phyloP scores from a whole-genome alignment of 2,888 invertebrate species.

The Adelognathus sp. region DNA sequence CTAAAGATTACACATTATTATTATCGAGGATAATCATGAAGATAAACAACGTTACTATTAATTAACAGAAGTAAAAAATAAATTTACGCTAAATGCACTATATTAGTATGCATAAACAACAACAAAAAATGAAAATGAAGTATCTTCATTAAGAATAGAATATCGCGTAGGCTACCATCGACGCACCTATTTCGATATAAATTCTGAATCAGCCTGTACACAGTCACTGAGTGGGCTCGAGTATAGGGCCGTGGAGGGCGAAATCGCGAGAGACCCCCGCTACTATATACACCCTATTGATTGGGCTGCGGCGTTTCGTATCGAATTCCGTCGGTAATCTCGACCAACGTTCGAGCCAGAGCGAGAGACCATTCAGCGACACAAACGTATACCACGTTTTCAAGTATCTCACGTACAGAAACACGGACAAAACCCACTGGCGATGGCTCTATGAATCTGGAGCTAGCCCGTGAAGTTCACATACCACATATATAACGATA shows the following conservation, averaged over 20 bases:
- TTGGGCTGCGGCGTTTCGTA: slow-evolving; percentile 78
- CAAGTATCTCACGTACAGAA: slow-evolving; percentile 37
- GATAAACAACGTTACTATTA: no score
- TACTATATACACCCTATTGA: slow-evolving; percentile 77
- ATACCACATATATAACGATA: slow-evolving; percentile 39
- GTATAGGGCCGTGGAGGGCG: slow-evolving; percentile 21
- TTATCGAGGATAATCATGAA: no score
- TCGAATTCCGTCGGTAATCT: slow-evolving; percentile 73
- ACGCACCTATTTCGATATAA: no score
- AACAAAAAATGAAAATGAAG: neutral
- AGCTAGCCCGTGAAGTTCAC: slow-evolving; percentile 16
- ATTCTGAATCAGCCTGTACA: no score
- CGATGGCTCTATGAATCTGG: slow-evolving; percentile 9
- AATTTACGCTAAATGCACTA: neutral
- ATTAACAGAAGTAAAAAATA: no score
- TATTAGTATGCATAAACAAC: neutral
- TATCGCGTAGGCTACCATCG: no score
- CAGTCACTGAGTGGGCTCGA: neutral
- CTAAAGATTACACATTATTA: no score
- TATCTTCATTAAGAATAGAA: no score
- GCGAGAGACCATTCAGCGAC: slow-evolving; percentile 29
- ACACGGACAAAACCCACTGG: slow-evolving; percentile 40
- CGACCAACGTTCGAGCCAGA: slow-evolving; percentile 49
- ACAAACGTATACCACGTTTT: slow-evolving; percentile 28
- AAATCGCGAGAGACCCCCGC: slow-evolving; percentile 42